Evolutionary conservation across 2,888 invertebrate genomes (phyloP).

Genomic region (Isoperla grammatica): DNA sequence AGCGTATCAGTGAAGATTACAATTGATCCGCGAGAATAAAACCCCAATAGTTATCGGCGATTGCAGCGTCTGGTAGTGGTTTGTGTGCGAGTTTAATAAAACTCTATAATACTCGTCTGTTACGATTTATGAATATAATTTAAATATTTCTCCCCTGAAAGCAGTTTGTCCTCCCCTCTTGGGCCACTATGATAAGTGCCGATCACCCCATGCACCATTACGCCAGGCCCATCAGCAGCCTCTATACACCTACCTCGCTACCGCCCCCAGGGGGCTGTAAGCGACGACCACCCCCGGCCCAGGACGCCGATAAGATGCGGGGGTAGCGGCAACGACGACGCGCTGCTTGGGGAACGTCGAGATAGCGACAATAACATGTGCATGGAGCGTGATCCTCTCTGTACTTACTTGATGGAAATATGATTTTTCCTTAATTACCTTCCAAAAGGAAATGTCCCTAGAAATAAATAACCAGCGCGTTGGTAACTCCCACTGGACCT

Average conservation of each 20-base stretch:
- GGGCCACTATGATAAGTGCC: slow-evolving; percentile 13
- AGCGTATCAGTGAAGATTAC: slow-evolving; percentile 2
- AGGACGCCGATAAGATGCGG: no score
- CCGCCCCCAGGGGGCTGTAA: slow-evolving; percentile 17
- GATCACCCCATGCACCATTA: slow-evolving; percentile 14
- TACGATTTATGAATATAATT: slow-evolving; percentile 15
- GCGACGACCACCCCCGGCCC: slow-evolving; percentile 11
- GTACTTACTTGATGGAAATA: slow-evolving; percentile 1
- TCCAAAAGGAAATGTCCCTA: slow-evolving; percentile 13
- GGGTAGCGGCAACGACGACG: no score
- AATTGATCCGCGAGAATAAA: slow-evolving; percentile 14
- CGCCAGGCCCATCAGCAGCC: slow-evolving; percentile 14
- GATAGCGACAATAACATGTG: slow-evolving; percentile 3
- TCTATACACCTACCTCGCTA: slow-evolving; percentile 15
- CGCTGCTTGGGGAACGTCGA: background rate
- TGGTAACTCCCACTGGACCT: slow-evolving; percentile 11
- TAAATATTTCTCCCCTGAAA: slow-evolving; percentile 12
- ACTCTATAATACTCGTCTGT: slow-evolving; percentile 7
- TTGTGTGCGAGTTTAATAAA: slow-evolving; percentile 4
- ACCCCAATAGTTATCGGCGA: background rate
- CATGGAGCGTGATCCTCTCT: no score
- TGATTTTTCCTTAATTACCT: slow-evolving; percentile 12
- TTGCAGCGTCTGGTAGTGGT: background rate
- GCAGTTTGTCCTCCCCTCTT: slow-evolving; percentile 10
- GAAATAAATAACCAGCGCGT: slow-evolving; percentile 18